Base-by-base conservation (phyloP, 37 sponge, comb jelly and placozoan species). In the Axinella damicornis region DNA sequence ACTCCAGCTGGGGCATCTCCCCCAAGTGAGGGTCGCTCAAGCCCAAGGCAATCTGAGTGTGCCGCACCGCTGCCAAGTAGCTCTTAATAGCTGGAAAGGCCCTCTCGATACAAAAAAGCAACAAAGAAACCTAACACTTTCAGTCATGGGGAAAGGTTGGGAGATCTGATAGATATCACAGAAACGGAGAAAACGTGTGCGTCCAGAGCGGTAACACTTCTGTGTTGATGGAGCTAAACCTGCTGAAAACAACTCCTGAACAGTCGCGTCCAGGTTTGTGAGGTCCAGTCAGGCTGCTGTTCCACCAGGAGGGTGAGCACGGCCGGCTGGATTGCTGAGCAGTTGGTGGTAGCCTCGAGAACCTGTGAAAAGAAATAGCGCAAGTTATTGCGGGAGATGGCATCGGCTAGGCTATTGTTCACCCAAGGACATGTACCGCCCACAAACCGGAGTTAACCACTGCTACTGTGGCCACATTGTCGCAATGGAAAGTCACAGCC, bases 271-370 rank as follows among this genome's bases (percentile, higher is more conserved):
- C 81, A 80, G 54, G 17, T 27, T 37, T 13, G 5, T 16, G 87
- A 86, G 0, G 80, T 85, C 87, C 87, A 86, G 80, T 79, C 73
- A 0, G 66, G 56, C 66, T 87, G n/a, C n/a, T n/a, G n/a, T n/a
- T 13, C 64, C 55, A 59, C 71, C 73, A n/a, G 38, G 30, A 40
- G 56, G 24, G 21, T 41, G 41, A 82, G 53, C 30, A 56, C 17
- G 57, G 15, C 57, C 57, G 15, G 57, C 57, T 15, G 57, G 57
- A 56, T 56, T 19, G 18, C 57, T 18, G 17, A 19, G 57, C 57
- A 18, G 57, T 18, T 15, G 57, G 15, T 15, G 57, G 57, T 52
- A 20, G 74, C 53, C 28, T 13, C 69, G 31, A 31, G 81, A 0
- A 53, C 70, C 81, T 69, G 70, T 27, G 81, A 80, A 57, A 80